Conservation (phyloP, 2,888 invertebrate genomes). For the Pandemis heparana region DNA sequence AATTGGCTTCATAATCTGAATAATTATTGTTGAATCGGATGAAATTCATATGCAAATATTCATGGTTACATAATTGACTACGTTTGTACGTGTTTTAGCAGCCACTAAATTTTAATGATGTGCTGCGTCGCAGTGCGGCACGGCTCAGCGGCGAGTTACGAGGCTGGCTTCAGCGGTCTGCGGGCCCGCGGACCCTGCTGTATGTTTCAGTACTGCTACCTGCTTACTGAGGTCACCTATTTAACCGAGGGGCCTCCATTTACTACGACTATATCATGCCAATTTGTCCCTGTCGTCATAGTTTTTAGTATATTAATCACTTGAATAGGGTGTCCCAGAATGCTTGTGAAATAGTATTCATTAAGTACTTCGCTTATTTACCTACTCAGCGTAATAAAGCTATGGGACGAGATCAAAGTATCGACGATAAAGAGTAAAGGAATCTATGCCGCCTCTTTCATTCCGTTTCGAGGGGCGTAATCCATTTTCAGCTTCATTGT, state of each 20-base stretch:
- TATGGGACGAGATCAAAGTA: constrained; percentile 10
- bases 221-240: not conserved
- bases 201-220: not conserved
- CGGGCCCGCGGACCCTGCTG: not conserved
- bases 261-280: too few relatives aligned
- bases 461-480: not conserved
- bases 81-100: constrained; percentile 23
- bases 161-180: not conserved
- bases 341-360: not conserved
- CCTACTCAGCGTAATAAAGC: not conserved
- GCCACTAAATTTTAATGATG: constrained; percentile 72
- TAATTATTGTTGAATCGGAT: too few relatives aligned
- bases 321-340: too few relatives aligned
- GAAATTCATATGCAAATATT: not conserved
- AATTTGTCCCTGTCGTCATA: too few relatives aligned
- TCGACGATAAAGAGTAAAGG: not conserved
- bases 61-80: not conserved
- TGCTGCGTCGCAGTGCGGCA: constrained; percentile 76
- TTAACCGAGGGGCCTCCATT: too few relatives aligned
- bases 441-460: constrained; percentile 13
- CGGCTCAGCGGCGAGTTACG: constrained; percentile 43
- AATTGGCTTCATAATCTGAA: too few relatives aligned
- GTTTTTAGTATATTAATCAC: too few relatives aligned
- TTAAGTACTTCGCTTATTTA: not conserved
- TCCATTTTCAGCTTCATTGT: constrained; percentile 14